Base-by-base conservation (phyloP, 2,888 invertebrate genomes). In the Cremastobaeus sp. region DNA sequence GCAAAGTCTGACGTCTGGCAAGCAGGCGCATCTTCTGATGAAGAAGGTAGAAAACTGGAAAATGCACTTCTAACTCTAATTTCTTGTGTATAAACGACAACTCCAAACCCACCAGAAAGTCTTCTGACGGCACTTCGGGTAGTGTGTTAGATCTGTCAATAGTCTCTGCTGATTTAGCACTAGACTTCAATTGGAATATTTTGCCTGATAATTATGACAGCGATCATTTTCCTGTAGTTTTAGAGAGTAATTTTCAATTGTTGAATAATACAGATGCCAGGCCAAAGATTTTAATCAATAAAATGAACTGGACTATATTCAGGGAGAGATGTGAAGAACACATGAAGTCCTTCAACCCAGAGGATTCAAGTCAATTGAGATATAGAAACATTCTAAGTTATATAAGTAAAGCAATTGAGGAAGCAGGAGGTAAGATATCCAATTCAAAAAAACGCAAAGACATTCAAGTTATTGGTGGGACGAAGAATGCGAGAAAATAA, bases 81-180 rank as follows among this genome's bases (percentile, higher is more conserved):
- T 35, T 59, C n/a, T 5, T 41, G 4, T 68, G 68, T 17, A 0
- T 69, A 0, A 69, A 69, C n/a, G 37, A 69, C n/a, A 11, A 9
- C 0, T 15, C 8, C 0, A 11, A 25, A 2, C 12, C 2, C 20
- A 60, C 52, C 1, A 6, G 3, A 6, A 60, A 59, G 68, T 3
- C 1, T 1, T 59, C 68, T 2, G 37, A 11, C 12, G 68, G 52
- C 15, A 45, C 41, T 0, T 8, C 21, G 0, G 0, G 0, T 17
- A 59, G 59, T 17, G 9, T 45, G 0, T 11, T 59, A 3, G 68
- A 69, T 15, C 5, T 69, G 0, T 2, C 17, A 0, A 30, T 69
- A 1, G 15, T 52, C 0, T 60, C 59, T 2, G 3, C 9, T 8
- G 48, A 66, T n/a, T 0, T 66, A 9, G 32, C 50, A 0, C 1